Percentiles rank a stretch among this genome's conserved stretches.
phyloP scores from a whole-genome alignment of 2,113 vertebrate genomes.

The Motacilla tschutschensis region DNA sequence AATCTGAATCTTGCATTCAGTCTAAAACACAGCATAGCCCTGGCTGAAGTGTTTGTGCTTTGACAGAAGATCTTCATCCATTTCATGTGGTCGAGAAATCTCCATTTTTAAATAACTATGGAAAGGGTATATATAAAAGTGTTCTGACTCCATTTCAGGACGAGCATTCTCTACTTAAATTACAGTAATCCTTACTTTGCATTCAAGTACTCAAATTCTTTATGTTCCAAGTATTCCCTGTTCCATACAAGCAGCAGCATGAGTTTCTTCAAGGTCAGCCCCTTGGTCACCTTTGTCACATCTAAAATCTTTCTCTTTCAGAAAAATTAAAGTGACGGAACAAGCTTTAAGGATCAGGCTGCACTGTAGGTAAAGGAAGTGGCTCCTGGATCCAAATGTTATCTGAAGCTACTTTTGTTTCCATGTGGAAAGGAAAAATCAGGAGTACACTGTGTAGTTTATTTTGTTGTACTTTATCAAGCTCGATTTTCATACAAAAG shows the following conservation, averaged over 20 bases:
- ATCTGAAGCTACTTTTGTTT: background rate
- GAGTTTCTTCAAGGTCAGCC: background rate
- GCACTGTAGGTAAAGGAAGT: background rate
- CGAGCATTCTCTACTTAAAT: background rate
- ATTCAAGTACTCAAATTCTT: background rate
- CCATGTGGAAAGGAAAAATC: background rate
- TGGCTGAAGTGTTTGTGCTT: background rate
- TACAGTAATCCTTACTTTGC: background rate
- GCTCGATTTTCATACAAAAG: background rate
- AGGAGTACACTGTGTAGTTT: background rate
- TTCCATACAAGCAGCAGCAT: background rate
- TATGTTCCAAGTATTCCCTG: background rate
- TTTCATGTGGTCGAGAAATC: background rate
- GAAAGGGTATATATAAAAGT: background rate
- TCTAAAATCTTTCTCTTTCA: background rate
- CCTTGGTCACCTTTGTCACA: background rate
- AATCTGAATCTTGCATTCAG: background rate
- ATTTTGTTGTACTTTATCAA: background rate
- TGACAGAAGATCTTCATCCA: background rate
- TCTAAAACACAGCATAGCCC: background rate
- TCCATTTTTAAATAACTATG: background rate
- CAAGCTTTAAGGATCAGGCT: background rate
- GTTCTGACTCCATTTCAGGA: background rate
- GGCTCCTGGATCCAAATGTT: background rate
- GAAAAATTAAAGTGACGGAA: background rate